These are phyloP conservation scores for Eueremaeus valkanovi DNA, from an alignment of 2,888 invertebrate genomes.

Conservation along the genomic window DNA sequence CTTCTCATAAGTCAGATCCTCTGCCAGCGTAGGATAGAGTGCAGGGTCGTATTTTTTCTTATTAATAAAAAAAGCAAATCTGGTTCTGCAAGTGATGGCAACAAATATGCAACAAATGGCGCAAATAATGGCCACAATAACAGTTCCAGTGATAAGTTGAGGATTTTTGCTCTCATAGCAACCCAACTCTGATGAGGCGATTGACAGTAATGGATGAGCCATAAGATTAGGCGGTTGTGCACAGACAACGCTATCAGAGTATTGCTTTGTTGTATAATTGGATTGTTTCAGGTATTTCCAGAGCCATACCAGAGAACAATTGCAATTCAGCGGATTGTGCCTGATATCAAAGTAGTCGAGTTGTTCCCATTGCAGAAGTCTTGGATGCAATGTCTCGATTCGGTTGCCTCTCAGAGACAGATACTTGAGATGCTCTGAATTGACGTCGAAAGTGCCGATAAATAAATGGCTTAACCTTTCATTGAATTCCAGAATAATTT, in stretches of 20 bases:
- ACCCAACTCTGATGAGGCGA: conserved; percentile 43
- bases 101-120: conserved; percentile 29
- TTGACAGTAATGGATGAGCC: conserved; percentile 41
- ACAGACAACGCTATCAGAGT: conserved; percentile 43
- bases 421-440: conserved; percentile 41
- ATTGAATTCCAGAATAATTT: conserved; percentile 44
- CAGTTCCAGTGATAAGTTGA: conserved; percentile 37
- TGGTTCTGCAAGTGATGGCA: conserved; percentile 18
- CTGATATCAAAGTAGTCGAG: conserved; percentile 69
- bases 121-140: conserved; percentile 23
- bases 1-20: conserved; percentile 35
- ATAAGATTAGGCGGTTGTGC: conserved; percentile 42
- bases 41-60: conserved; percentile 27
- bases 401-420: conserved; percentile 45
- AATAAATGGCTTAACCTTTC: conserved; percentile 43
- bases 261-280: conserved; percentile 41
- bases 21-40: conserved; percentile 7
- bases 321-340: conserved; percentile 78
- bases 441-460: conserved; percentile 42
- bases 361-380: conserved; percentile 59
- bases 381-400: conserved; percentile 42
- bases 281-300: conserved; percentile 43
- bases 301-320: conserved; percentile 80
- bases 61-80: conserved; percentile 10
- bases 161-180: conserved; percentile 42